A percentile compares a stretch with the other conserved stretches of the same genome.
phyloP scores from a whole-genome alignment of 2,888 invertebrate genomes.

The Onthophagus sagittarius region DNA sequence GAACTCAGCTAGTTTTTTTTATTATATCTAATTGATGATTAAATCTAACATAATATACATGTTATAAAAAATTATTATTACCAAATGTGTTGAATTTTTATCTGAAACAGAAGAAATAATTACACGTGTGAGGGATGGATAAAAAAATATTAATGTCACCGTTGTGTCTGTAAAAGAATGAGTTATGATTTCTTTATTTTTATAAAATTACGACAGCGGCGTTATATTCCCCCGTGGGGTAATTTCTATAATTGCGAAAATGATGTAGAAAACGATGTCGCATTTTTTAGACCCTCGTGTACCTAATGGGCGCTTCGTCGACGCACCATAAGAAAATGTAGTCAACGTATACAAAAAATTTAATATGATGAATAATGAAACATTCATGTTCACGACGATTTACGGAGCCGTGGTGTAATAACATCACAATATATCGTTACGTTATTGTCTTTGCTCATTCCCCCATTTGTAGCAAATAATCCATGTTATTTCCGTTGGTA shows the following conservation, averaged over 20 bases:
- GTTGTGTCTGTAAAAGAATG: background rate
- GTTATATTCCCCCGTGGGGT: background rate
- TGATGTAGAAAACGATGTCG: background rate
- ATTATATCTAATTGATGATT: background rate
- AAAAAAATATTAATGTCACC: background rate
- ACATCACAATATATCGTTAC: conserved; percentile 8
- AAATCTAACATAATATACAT: conserved; percentile 10
- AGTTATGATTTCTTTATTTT: background rate
- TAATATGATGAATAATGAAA: background rate
- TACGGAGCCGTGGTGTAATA: background rate
- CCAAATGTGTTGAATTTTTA: conserved; percentile 27
- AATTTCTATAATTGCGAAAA: background rate
- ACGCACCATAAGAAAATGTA: conserved; percentile 26
- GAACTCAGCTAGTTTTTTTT: no score
- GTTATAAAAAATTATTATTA: conserved; percentile 25
- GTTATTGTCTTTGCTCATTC: conserved; percentile 3
- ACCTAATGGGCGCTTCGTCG: background rate
- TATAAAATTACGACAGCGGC: background rate
- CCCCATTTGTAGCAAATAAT: background rate
- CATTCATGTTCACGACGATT: background rate
- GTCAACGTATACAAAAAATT: conserved; percentile 28
- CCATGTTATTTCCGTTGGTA: conserved; percentile 1
- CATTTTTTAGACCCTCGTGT: background rate
- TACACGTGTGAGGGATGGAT: conserved; percentile 14
- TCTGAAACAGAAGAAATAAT: conserved; percentile 32